Base-by-base conservation (phyloP, 2,797 vertebrate species). In the Molossus molossus region DNA sequence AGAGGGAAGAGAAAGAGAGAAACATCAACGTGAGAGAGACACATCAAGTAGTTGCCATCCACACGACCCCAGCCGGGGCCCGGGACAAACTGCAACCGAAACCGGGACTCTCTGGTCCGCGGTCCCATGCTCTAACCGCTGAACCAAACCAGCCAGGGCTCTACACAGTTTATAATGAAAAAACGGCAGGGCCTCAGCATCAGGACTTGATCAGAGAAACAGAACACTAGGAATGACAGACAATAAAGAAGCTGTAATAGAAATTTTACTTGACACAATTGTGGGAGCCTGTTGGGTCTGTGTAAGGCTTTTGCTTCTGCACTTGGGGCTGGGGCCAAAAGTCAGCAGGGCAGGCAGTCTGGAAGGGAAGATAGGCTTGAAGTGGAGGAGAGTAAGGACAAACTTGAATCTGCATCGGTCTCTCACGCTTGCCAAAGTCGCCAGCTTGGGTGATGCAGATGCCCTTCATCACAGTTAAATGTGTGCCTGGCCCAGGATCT, bases 161-260 rank as follows among this genome's bases (percentile, higher is more conserved):
- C 33, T 33, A 33, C 33, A 33, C 33, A 90, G 62, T 55, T 72
- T 91, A 25, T 48, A 40, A 73, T 25, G 40, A 83, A 90, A 79
- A 90, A 25, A 33, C 13, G 77, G 13, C 5, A 58, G 48, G 65
- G 83, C 13, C 82, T 87, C 62, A 9, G 76, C 21, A 25, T 37
- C 27, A 53, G 93, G 50, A 55, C 80, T 62, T 85, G 50, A 88
- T 67, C 20, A 67, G n/a, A 79, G 58, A 79, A 91, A 82, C 13
- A 82, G 70, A 70, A 79, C 65, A 90, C 9, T 5, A 72, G 6
- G 27, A 53, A 72, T 9, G 8, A 64, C 1, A 50, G 37, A 69
- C 33, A 33, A 76, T 45, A 81, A 69, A 60, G 76, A 57, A 48
- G 75, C 76, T 50, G 29, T 70, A 15, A 12, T 3, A 64, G 69